Percentiles rank a stretch among this genome's conserved stretches.
phyloP scores from a whole-genome alignment of 2,797 vertebrate species.

The Brachymystax lenok region DNA sequence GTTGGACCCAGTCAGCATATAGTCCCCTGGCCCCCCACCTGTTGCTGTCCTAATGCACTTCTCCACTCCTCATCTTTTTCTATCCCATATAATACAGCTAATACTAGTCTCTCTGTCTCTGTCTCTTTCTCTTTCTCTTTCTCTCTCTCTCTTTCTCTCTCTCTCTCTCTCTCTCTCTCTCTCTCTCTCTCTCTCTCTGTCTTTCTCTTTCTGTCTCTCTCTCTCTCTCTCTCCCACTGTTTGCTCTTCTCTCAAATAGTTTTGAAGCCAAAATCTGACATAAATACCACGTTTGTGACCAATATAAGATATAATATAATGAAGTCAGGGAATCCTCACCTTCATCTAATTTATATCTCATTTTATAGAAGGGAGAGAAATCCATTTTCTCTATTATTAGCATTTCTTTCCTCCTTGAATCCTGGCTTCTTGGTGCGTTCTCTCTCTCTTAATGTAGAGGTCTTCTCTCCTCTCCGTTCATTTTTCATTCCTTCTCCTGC shows the following conservation, averaged over 20 bases:
- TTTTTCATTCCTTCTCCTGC: conserved; percentile 71
- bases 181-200: conserved; percentile 2
- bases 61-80: conserved; percentile 19
- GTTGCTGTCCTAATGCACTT: conserved; percentile 14
- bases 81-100: conserved; percentile 43
- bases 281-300: conserved; percentile 45
- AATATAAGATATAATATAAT: conserved; percentile 71
- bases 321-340: conserved; percentile 69
- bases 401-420: conserved; percentile 68
- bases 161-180: neutral
- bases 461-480: conserved; percentile 65
- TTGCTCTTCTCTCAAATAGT: conserved; percentile 64
- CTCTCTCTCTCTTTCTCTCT: conserved; percentile 19
- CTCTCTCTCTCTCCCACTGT: conserved; percentile 54
- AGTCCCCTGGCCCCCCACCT: conserved; percentile 19
- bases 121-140: conserved; percentile 16
- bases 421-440: conserved; percentile 57
- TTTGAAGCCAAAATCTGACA: conserved; percentile 48
- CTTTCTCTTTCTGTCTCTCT: conserved; percentile 29
- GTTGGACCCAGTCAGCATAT: conserved; percentile 55
- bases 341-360: conserved; percentile 78
- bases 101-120: conserved; percentile 23
- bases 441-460: conserved; percentile 62
- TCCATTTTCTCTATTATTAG: conserved; percentile 77
- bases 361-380: conserved; percentile 75